phyloP scores from a whole-genome alignment of 2,113 vertebrate species.

The Coturnix japonica region DNA sequence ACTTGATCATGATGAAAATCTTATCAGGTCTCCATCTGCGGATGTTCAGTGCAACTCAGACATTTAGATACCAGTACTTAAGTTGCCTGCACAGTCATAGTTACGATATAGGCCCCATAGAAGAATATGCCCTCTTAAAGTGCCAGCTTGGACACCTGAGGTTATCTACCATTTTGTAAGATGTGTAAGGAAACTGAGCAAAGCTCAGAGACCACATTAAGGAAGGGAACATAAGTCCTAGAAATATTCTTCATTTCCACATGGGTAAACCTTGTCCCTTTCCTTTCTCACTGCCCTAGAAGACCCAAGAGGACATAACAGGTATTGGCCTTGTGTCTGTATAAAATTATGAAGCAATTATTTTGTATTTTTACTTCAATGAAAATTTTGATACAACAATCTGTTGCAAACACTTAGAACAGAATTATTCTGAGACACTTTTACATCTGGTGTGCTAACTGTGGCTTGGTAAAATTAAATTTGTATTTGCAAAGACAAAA shows the following conservation, averaged over 20 bases:
- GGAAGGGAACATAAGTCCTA: not conserved
- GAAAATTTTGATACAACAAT: conserved; percentile 8
- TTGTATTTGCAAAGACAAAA: conserved; percentile 46
- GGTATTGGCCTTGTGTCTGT: not conserved
- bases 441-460: conserved; percentile 57
- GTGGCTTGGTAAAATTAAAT: conserved; percentile 37
- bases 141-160: not conserved
- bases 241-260: not conserved
- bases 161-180: not conserved
- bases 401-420: conserved; percentile 24
- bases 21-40: not conserved
- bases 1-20: not conserved
- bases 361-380: conserved; percentile 12
- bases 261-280: not conserved
- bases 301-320: not conserved
- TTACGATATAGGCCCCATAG: not conserved
- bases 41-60: not conserved
- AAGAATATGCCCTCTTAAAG: not conserved
- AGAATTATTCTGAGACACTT: conserved; percentile 43
- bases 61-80: not conserved
- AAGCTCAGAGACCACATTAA: not conserved
- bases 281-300: not conserved
- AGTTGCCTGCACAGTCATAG: not conserved
- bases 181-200: not conserved
- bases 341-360: not conserved